These are phyloP conservation scores for Cynocephalus volans DNA, from an alignment of 2,113 vertebrate genomes.

Conservation along the genomic window DNA sequence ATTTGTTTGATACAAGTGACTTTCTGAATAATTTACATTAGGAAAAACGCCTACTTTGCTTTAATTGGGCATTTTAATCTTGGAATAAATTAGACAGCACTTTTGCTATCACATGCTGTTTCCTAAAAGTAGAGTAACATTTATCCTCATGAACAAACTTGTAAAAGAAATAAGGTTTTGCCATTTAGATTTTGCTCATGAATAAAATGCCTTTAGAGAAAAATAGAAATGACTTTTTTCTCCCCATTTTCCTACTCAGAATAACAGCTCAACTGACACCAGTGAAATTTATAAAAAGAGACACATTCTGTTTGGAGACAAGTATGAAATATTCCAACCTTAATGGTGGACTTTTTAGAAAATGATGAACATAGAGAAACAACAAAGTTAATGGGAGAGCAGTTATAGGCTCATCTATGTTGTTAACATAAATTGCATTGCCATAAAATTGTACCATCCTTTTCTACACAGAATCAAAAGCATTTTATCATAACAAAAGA, in stretches of 20 bases:
- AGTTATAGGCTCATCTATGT: constrained; percentile 65
- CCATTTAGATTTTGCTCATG: constrained; percentile 75
- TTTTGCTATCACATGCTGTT: constrained; percentile 56
- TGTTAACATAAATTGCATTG: constrained; percentile 75
- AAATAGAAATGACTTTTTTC: constrained; percentile 71
- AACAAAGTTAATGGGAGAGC: constrained; percentile 75
- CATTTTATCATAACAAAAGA: constrained; percentile 83
- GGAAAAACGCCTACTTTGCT: background rate
- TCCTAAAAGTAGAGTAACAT: constrained; percentile 66
- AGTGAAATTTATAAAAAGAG: constrained; percentile 75
- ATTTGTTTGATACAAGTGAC: background rate
- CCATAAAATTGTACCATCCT: constrained; percentile 55
- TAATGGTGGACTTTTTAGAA: constrained; percentile 73
- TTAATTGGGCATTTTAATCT: constrained; percentile 31
- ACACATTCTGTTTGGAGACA: constrained; percentile 82
- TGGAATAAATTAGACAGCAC: constrained; percentile 58
- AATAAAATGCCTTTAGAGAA: constrained; percentile 80
- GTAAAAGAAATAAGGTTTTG: constrained; percentile 73
- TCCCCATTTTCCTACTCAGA: constrained; percentile 66
- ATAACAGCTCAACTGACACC: constrained; percentile 76
- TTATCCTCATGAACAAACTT: constrained; percentile 75
- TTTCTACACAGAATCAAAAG: constrained; percentile 66
- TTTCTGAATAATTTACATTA: constrained; percentile 51
- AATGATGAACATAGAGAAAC: constrained; percentile 65
- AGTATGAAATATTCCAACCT: constrained; percentile 74